Evolutionary conservation across 2,888 invertebrate genomes (phyloP), one percentile per base, ranked within the genome.

Genomic region (Agonopterix heracliana): DNA sequence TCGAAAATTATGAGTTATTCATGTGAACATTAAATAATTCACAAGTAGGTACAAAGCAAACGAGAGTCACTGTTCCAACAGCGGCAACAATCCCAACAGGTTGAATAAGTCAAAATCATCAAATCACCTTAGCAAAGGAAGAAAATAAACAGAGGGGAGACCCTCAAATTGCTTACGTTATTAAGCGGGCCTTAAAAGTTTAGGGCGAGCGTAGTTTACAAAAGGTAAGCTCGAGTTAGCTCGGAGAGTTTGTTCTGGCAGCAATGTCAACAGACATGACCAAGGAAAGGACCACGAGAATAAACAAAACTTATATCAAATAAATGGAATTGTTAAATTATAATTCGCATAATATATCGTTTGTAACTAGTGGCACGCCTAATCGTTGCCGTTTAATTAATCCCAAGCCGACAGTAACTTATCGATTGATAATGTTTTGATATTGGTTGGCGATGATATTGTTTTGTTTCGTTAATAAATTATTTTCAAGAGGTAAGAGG

Each of bases 91-190:
- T 71, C 66, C 67, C 70, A 64, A 73, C 74, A 76, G 77, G 76
- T 79, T 79, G 74, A 85, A 85, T 84, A 83, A 85, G 81, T 84
- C 81, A 80, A 82, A 85, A 86, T 88, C 86, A 85, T 86, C 85
- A 87, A 88, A 86, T 87, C 83, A 84, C 81, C 82, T 81, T 68
- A 68, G 78, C 73, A 77, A 79, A 81, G 79, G 77, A 80, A 81
- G 79, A 78, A 74, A 74, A 80, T 74, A 87, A 87, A 86, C 79
- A 86, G 76, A 78, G 82, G 81, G 82, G 77, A 26, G 26, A 72
- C 79, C 81, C 81, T 62, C 77, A 82, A 86, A 85, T 83, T 82
- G 82, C 85, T 81, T 77, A 81, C 81, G 78, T 86, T 86, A 86
- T 86, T 86, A 88, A 77, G 76, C 74, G 78, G 71, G 74, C 81